phyloP scores from a whole-genome alignment of 2,797 vertebrate species.

The Halcyon chelicuti region DNA sequence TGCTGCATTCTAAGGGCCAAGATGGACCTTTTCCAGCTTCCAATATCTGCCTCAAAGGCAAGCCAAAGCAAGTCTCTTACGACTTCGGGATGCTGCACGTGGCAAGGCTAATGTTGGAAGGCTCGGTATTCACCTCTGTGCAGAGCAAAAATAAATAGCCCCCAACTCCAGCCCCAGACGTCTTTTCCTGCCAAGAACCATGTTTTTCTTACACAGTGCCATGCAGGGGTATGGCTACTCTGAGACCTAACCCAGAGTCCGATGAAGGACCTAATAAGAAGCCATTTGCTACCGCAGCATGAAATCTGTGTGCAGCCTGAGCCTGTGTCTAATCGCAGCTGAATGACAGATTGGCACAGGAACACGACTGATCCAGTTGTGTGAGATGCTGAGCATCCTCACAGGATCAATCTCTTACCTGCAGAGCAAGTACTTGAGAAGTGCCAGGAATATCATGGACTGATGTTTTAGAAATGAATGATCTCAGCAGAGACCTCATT shows the following conservation, averaged over 20 bases:
- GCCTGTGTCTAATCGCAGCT: background rate
- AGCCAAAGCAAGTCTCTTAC: background rate
- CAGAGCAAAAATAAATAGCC: background rate
- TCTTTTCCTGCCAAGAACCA: background rate
- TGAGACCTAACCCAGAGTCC: background rate
- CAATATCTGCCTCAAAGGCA: background rate
- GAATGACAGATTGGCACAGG: background rate
- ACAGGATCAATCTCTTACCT: background rate
- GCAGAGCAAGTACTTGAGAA: background rate
- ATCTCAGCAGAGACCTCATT: background rate
- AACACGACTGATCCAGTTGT: background rate
- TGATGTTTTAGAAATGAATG: background rate
- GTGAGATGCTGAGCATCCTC: background rate
- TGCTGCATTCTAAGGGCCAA: background rate
- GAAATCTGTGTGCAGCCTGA: background rate
- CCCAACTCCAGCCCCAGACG: background rate
- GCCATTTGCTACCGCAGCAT: background rate
- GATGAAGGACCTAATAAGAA: background rate
- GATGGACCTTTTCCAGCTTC: background rate
- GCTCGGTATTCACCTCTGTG: background rate
- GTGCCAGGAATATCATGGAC: background rate
- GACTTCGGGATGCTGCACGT: background rate
- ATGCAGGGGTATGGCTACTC: background rate
- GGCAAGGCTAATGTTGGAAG: background rate
- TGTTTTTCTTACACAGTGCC: background rate